Evolutionary conservation across 2,113 vertebrate genomes (phyloP).

Genomic region (Brienomyrus longianalis): DNA sequence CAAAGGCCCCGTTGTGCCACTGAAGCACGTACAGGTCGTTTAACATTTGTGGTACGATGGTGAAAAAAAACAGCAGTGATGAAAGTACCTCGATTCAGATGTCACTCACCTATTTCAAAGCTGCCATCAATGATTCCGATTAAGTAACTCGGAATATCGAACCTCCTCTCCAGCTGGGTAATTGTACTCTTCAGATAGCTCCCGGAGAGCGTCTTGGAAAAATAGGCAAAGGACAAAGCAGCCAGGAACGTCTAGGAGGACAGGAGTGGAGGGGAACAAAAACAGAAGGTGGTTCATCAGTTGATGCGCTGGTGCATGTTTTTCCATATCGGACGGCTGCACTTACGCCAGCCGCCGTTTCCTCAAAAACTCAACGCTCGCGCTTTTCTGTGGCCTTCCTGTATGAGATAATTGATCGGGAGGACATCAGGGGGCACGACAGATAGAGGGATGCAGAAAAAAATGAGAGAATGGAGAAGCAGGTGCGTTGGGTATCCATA

Average conservation of each 20-base stretch:
- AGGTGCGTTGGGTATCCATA: neutral
- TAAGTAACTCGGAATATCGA: conserved; percentile 86
- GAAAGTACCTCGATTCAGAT: neutral
- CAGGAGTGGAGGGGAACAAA: conserved; percentile 7
- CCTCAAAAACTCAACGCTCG: neutral
- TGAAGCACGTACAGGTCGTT: neutral
- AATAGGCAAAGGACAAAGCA: conserved; percentile 84
- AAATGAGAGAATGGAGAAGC: neutral
- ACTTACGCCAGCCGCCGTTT: too few relatives aligned
- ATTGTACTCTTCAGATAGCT: conserved; percentile 94
- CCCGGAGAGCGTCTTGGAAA: conserved; percentile 82
- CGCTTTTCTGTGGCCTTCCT: too few relatives aligned
- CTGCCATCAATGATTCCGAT: conserved; percentile 88
- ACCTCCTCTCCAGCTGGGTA: conserved; percentile 88
- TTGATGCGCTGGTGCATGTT: neutral
- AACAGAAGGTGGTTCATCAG: neutral
- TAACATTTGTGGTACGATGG: neutral
- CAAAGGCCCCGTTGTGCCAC: neutral
- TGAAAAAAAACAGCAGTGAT: neutral
- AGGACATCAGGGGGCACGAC: neutral
- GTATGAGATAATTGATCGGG: conserved; percentile 25
- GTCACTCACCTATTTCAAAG: conserved; percentile 86
- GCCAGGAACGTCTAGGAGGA: conserved; percentile 75
- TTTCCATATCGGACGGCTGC: neutral
- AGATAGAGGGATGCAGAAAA: neutral